A percentile compares a stretch with the other conserved stretches of the same genome.
phyloP scores from a whole-genome alignment of 2,797 vertebrate species.

The Sphaeramia orbicularis region DNA sequence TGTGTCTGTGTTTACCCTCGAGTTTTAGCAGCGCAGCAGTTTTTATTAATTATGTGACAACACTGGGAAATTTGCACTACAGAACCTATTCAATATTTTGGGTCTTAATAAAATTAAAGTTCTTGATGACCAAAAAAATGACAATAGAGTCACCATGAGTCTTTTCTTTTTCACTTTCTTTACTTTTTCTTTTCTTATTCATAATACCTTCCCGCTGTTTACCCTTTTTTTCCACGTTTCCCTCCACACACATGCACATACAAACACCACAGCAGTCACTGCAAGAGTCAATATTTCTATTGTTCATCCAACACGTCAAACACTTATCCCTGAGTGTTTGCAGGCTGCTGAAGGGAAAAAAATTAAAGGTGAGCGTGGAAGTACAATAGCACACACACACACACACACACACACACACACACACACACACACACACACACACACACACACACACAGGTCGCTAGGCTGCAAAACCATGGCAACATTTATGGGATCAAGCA shows the following conservation, averaged over 20 bases:
- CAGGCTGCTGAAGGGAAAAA: constrained; percentile 61
- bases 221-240: not conserved
- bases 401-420: too few relatives aligned
- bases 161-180: too few relatives aligned
- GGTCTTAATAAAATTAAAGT: too few relatives aligned
- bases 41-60: too few relatives aligned
- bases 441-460: constrained; percentile 50
- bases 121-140: too few relatives aligned
- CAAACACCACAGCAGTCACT: constrained; percentile 38
- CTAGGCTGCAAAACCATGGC: constrained; percentile 68
- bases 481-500: constrained; percentile 62
- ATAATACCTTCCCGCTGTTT: not conserved
- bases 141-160: too few relatives aligned
- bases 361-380: constrained; percentile 61
- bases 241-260: constrained; percentile 25
- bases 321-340: constrained; percentile 75
- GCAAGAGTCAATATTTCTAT: constrained; percentile 59
- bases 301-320: constrained; percentile 57
- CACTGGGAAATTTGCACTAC: too few relatives aligned
- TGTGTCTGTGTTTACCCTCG: too few relatives aligned
- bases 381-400: constrained; percentile 8
- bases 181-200: too few relatives aligned
- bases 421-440: too few relatives aligned
- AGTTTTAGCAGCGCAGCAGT: too few relatives aligned
- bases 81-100: too few relatives aligned